These are phyloP conservation scores for Tachuris rubrigastra DNA, from an alignment of 2,113 vertebrate species.

Conservation along the genomic window DNA sequence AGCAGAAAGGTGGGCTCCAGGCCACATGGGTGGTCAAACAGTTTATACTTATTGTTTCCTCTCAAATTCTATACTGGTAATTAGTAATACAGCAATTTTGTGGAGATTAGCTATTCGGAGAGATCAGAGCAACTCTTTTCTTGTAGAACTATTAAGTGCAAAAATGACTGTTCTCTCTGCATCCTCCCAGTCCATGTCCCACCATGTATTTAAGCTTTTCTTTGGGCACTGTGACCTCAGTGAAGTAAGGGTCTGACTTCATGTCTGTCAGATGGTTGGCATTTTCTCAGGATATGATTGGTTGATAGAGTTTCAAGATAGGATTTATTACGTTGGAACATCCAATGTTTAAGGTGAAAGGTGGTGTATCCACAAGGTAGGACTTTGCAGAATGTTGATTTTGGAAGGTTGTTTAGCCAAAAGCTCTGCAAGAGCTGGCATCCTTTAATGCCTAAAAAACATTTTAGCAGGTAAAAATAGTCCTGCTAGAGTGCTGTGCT, in stretches of 20 bases:
- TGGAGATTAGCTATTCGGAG: neutral
- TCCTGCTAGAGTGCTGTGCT: neutral
- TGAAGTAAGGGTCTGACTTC: neutral
- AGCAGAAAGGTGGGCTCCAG: constrained; percentile 42
- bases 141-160: neutral
- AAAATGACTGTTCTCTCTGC: neutral
- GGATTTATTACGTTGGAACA: neutral
- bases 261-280: neutral
- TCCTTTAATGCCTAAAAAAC: neutral
- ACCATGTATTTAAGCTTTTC: neutral
- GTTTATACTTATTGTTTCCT: constrained; percentile 21
- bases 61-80: neutral
- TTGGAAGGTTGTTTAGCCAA: neutral
- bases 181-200: neutral
- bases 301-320: neutral
- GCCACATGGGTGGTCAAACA: constrained; percentile 11
- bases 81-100: constrained; percentile 5
- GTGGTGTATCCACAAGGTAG: neutral
- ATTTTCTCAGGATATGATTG: neutral
- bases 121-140: neutral
- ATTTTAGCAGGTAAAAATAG: neutral
- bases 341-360: neutral
- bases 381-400: neutral
- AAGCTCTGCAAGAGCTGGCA: neutral
- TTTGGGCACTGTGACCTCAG: neutral